phyloP scores from a whole-genome alignment of 92 coral and sea anemone genomes.

The Metridium senile region DNA sequence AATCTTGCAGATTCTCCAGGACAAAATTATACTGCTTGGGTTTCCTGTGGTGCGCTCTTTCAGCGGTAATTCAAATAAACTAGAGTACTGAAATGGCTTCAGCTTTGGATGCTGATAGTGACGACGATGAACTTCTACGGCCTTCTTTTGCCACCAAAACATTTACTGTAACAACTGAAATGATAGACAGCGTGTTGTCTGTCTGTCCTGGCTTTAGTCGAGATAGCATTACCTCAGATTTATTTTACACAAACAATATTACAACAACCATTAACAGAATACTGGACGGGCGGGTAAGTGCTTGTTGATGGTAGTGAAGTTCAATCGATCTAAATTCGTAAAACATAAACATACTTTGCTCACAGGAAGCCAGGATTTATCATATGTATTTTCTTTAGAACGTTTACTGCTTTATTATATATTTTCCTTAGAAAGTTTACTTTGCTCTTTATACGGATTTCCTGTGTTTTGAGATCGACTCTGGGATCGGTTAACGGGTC shows the following conservation, averaged over 20 bases:
- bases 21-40: background rate
- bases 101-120: background rate
- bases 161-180: constrained; percentile 34
- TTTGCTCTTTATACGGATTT: no score
- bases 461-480: no score
- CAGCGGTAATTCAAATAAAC: constrained; percentile 17
- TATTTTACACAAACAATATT: constrained; percentile 63
- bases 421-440: no score
- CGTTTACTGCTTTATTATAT: no score
- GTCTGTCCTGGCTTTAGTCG: constrained; percentile 71
- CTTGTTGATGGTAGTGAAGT: background rate
- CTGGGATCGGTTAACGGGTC: no score
- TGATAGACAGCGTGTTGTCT: constrained; percentile 76
- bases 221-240: constrained; percentile 64
- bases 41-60: background rate
- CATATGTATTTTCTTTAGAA: no score
- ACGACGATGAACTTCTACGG: constrained; percentile 25
- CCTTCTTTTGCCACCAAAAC: constrained; percentile 22
- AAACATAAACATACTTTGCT: no score
- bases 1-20: no score
- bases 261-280: constrained; percentile 81
- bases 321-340: background rate
- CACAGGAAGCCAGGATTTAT: no score
- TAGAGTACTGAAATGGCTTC: no score
- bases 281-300: constrained; percentile 84